Conservation (phyloP, 2,113 vertebrate genomes). For the Macrotus californicus region DNA sequence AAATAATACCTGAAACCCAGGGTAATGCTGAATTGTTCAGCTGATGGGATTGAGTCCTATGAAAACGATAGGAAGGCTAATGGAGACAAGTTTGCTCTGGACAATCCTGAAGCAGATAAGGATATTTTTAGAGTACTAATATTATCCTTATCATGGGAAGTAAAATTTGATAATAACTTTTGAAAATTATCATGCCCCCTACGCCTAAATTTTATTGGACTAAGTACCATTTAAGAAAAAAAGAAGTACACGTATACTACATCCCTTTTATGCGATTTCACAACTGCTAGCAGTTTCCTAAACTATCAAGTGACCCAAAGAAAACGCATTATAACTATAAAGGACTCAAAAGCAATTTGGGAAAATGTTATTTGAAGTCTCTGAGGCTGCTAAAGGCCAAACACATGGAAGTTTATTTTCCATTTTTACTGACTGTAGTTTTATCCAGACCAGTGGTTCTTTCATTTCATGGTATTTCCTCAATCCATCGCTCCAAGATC, state of each 20-base stretch:
- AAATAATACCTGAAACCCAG: slow-evolving; percentile 56
- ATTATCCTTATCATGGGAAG: background rate
- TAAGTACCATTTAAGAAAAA: slow-evolving; percentile 25
- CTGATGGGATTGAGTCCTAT: slow-evolving; percentile 47
- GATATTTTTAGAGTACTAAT: background rate
- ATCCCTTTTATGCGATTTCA: background rate
- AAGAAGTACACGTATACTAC: background rate
- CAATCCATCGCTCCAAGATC: slow-evolving; percentile 9
- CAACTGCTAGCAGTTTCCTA: slow-evolving; percentile 24
- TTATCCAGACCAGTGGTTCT: slow-evolving; percentile 8
- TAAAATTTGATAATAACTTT: background rate
- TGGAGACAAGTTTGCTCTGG: slow-evolving; percentile 9
- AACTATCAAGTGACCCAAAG: slow-evolving; percentile 6
- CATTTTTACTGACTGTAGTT: slow-evolving; percentile 48
- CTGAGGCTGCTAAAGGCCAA: slow-evolving; percentile 33
- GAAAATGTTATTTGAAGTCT: slow-evolving; percentile 60
- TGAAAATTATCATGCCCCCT: slow-evolving; percentile 3
- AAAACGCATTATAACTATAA: slow-evolving; percentile 6
- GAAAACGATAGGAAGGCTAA: slow-evolving; percentile 34
- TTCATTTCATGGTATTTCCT: slow-evolving; percentile 45
- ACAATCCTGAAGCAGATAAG: slow-evolving; percentile 8
- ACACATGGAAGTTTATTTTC: slow-evolving; percentile 14
- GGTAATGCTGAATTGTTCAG: slow-evolving; percentile 48
- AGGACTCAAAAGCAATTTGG: slow-evolving; percentile 37
- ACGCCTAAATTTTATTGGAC: background rate